Conservation (phyloP, 2,797 vertebrate genomes). For the Karalla daura region DNA sequence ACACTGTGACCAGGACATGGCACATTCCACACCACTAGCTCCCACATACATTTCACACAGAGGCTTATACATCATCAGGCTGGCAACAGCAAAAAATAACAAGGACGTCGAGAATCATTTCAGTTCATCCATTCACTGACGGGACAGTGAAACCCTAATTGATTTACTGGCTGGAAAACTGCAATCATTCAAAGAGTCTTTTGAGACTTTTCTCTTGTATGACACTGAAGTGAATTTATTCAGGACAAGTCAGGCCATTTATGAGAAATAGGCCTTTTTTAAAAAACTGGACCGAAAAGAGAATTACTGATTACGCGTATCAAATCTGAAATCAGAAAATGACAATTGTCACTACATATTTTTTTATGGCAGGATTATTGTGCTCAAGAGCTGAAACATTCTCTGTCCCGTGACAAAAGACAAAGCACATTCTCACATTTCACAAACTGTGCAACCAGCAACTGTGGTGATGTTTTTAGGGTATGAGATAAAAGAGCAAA, state of each 20-base stretch:
- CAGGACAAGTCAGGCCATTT: too few relatives aligned
- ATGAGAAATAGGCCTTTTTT: too few relatives aligned
- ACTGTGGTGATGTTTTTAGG: neutral
- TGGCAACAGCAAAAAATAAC: conserved; percentile 58
- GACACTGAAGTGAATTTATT: too few relatives aligned
- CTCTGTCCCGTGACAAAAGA: neutral
- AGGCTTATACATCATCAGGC: conserved; percentile 60
- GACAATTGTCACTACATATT: neutral
- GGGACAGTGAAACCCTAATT: conserved; percentile 9
- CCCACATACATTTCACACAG: conserved; percentile 74
- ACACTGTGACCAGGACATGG: conserved; percentile 78
- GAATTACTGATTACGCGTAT: too few relatives aligned
- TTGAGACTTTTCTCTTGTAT: too few relatives aligned
- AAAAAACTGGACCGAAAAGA: too few relatives aligned
- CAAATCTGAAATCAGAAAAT: neutral
- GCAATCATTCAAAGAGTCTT: too few relatives aligned
- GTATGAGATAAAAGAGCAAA: neutral
- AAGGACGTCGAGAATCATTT: conserved; percentile 32
- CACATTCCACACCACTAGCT: conserved; percentile 72
- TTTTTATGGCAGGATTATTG: too few relatives aligned
- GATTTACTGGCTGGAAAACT: neutral
- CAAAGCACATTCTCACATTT: neutral
- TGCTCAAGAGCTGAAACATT: neutral
- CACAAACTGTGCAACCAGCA: neutral
- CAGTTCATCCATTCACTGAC: neutral